Evolutionary conservation across 1,140 invertebrate species (phyloP).

Genomic region (Apis laboriosa): DNA sequence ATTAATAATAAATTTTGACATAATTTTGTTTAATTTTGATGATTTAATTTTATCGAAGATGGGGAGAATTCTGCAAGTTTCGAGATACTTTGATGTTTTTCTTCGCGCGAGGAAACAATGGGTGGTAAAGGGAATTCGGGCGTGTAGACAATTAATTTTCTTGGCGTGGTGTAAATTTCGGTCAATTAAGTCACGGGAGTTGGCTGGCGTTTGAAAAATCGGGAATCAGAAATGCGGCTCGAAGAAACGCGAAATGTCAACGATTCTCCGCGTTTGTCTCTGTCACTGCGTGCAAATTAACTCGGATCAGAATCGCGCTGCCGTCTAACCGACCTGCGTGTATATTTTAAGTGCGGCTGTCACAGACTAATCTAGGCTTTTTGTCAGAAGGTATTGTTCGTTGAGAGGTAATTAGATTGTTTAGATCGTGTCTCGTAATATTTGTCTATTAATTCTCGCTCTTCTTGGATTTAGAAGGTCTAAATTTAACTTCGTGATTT

Average conservation of each 20-base stretch:
- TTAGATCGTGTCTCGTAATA: neutral
- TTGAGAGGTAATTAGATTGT: neutral
- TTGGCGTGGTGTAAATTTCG: constrained; percentile 27
- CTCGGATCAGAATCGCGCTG: neutral
- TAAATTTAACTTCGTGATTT: too few relatives aligned
- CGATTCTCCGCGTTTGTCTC: constrained; percentile 43
- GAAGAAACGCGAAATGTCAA: constrained; percentile 36
- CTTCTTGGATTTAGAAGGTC: too few relatives aligned
- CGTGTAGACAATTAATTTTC: constrained; percentile 25
- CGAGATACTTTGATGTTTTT: neutral
- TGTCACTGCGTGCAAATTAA: constrained; percentile 22
- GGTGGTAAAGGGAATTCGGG: neutral
- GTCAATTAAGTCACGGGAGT: neutral
- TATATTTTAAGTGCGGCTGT: constrained; percentile 33
- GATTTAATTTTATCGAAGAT: too few relatives aligned
- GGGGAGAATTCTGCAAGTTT: too few relatives aligned
- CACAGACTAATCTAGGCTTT: constrained; percentile 9
- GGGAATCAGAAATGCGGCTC: neutral
- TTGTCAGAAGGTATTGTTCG: neutral
- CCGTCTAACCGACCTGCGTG: neutral
- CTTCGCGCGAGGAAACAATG: neutral
- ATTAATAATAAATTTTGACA: too few relatives aligned
- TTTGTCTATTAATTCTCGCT: too few relatives aligned
- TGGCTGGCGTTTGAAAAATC: constrained; percentile 13
- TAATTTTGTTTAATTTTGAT: too few relatives aligned